Conservation (phyloP, 2,797 vertebrate species). For the Coregonus sp. region DNA sequence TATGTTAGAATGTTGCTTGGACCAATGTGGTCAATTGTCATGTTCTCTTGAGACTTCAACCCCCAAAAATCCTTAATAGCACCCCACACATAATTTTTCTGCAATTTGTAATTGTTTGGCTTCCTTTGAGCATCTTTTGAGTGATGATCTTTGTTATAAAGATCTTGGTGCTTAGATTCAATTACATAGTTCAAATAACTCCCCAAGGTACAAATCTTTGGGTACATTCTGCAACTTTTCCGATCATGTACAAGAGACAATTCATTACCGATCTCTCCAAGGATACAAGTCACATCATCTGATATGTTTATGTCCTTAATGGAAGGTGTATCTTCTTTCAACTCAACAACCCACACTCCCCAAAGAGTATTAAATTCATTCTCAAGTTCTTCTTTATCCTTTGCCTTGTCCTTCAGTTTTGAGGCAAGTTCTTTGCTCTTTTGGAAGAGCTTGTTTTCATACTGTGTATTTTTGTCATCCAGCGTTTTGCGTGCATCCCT, state of each 20-base stretch:
- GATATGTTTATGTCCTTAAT: constrained; percentile 10
- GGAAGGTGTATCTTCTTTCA: background rate
- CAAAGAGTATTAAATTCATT: constrained; percentile 35
- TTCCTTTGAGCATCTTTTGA: background rate
- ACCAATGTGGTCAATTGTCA: background rate
- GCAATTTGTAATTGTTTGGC: too few relatives aligned
- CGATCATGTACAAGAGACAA: constrained; percentile 5
- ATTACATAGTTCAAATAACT: constrained; percentile 22
- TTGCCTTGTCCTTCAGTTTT: constrained; percentile 28
- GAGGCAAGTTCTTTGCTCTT: constrained; percentile 49
- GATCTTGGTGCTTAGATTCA: constrained; percentile 9
- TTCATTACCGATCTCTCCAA: constrained; percentile 25
- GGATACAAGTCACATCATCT: constrained; percentile 21
- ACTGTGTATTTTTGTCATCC: constrained; percentile 41
- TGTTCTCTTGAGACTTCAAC: background rate
- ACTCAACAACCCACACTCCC: constrained; percentile 39
- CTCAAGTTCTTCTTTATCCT: constrained; percentile 36
- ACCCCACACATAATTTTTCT: background rate
- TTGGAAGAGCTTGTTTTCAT: constrained; percentile 48
- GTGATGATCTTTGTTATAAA: background rate
- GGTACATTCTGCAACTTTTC: background rate
- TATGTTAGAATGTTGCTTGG: background rate
- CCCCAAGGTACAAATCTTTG: background rate
- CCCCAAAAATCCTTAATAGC: background rate
- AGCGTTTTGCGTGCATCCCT: constrained; percentile 42